Conservation (phyloP, 2,888 invertebrate species). For the Tipula confusa region DNA sequence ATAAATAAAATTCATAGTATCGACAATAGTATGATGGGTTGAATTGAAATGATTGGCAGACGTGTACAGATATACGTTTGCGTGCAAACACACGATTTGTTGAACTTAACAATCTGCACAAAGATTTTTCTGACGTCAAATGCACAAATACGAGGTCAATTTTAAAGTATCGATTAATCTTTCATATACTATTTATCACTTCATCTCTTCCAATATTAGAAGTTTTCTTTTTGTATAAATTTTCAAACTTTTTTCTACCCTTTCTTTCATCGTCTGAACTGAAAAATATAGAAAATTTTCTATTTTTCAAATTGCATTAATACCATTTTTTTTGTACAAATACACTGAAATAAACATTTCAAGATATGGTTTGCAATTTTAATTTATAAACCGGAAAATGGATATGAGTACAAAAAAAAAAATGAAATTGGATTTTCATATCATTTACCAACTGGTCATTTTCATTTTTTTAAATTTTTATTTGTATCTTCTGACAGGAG, state of each 20-base stretch:
- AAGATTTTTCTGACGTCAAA: not conserved
- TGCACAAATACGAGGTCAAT: not conserved
- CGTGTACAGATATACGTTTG: not conserved
- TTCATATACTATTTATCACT: not conserved
- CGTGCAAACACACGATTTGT: not conserved
- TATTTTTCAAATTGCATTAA: not conserved
- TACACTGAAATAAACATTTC: not conserved
- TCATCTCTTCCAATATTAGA: not conserved
- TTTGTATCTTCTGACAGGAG: not conserved
- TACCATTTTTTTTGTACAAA: not conserved
- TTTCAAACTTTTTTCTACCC: not conserved
- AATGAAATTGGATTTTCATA: not conserved
- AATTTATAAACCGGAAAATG: conserved; percentile 9
- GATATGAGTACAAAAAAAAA: not conserved
- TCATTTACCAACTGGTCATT: conserved; percentile 20
- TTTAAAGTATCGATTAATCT: not conserved
- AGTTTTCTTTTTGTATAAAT: not conserved
- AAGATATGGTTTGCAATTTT: not conserved
- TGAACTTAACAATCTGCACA: not conserved
- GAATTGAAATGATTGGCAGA: not conserved
- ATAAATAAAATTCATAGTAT: not conserved
- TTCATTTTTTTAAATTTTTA: not conserved
- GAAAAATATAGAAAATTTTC: not conserved
- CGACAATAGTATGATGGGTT: not conserved
- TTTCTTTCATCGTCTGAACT: not conserved